phyloP scores from a whole-genome alignment of 2,888 invertebrate genomes.

The Idaea biselata region DNA sequence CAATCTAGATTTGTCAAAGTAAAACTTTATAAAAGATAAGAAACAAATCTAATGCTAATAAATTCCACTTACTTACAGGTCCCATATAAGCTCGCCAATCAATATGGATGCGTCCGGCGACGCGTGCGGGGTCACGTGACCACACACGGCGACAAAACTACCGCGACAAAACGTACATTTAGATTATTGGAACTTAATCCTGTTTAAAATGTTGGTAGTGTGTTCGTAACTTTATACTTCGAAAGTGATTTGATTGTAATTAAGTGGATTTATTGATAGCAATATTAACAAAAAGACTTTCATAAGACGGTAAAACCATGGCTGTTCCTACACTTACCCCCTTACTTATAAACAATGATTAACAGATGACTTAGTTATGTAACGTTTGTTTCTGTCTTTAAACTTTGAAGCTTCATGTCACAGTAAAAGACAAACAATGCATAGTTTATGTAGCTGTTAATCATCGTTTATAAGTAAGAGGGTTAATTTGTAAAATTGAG shows the following conservation, averaged over 20 bases:
- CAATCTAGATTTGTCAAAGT: conserved; percentile 11
- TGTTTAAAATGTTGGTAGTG: conserved; percentile 51
- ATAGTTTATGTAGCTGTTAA: too few species aligned
- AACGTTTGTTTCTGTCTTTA: too few species aligned
- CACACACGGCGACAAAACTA: conserved; percentile 65
- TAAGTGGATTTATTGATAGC: background rate
- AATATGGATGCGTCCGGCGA: conserved; percentile 46
- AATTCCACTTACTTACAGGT: conserved; percentile 34
- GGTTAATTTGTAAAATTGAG: too few species aligned
- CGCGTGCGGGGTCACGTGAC: conserved; percentile 56
- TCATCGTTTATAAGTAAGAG: too few species aligned
- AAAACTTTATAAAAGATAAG: conserved; percentile 23
- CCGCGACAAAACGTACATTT: conserved; percentile 60
- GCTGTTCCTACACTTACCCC: too few species aligned
- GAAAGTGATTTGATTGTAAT: conserved; percentile 28
- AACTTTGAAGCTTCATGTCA: too few species aligned
- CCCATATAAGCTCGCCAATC: conserved; percentile 37
- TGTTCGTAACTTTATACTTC: conserved; percentile 40
- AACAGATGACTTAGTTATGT: too few species aligned
- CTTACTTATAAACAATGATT: too few species aligned
- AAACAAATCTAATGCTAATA: conserved; percentile 47
- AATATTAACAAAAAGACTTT: background rate
- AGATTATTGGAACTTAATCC: conserved; percentile 63
- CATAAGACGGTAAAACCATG: too few species aligned
- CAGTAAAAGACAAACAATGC: too few species aligned